Evolutionary conservation across 2,888 invertebrate genomes (phyloP), one percentile per base, ranked within the genome.

Genomic region (Cephus pygmeus): DNA sequence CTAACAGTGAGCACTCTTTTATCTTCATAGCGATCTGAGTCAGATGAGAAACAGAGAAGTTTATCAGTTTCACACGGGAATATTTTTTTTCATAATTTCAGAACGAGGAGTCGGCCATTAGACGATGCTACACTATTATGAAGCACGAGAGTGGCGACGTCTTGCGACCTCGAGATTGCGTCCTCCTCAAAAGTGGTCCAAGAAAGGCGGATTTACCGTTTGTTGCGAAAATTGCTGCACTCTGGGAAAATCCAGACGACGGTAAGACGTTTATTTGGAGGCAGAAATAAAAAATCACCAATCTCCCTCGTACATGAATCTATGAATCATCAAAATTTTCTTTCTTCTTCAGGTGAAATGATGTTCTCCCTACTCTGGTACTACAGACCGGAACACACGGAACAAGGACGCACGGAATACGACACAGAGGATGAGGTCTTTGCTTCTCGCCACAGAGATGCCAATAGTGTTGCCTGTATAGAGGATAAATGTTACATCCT

Each of bases 331-430:
- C 1, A 23, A 23, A 6, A 15, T 56, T 23, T 56, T 56, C 73
- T 77, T 80, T 80, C 36, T 81, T 79, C 89, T 91, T 0, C 92
- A 98, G 98, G 97, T 80, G 98, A 98, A 92, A 98, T 98, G 98
- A 98, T 98, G 98, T 96, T 98, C 93, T 98, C 98, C 4, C 93
- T 99, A 80, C 93, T 98, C 83, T 99, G 99, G 99, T 99, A 98
- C 93, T 99, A 99, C 92, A 95, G 98, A 87, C 98, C 98, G 1
- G 99, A 99, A 92, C 98, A 99, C 92, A 98, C 98, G 30, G 98
- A 98, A 89, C 95, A 95, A 88, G 98, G 98, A 34, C 94, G 97
- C 40, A 94, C 95, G 88, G 94, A 95, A 30, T 94, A 93, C 75
- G 97, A 98, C 91, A 95, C 96, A 89, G 94, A 95, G 15, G 97